phyloP scores from a whole-genome alignment of 35 echinoderm and acorn worm species.

The Ophiothrix spiculata region DNA sequence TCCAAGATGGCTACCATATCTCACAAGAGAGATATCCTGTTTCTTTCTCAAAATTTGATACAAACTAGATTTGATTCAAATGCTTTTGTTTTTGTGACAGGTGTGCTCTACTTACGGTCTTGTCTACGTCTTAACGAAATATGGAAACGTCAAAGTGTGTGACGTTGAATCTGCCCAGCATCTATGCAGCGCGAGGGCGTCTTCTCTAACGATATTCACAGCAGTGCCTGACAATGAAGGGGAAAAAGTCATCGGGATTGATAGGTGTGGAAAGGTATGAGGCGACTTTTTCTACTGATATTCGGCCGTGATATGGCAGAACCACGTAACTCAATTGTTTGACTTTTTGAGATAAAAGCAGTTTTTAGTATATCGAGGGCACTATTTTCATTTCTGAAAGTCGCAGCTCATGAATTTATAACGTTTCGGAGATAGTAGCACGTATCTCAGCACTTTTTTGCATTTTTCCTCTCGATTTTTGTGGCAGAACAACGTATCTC shows the following conservation, averaged over 20 bases:
- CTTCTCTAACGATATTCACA: conserved; percentile 69
- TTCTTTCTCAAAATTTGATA: neutral
- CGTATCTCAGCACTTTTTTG: too few relatives aligned
- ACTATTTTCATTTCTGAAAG: too few relatives aligned
- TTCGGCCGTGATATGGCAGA: too few relatives aligned
- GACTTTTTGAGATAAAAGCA: too few relatives aligned
- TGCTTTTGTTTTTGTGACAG: too few relatives aligned
- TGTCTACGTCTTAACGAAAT: conserved; percentile 86
- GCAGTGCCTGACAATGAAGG: conserved; percentile 57
- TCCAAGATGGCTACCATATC: neutral
- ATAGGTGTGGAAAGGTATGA: conserved; percentile 79
- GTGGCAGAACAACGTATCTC: too few relatives aligned
- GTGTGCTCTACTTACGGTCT: conserved; percentile 74
- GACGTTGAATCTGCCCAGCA: conserved; percentile 76
- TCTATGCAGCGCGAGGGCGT: conserved; percentile 62
- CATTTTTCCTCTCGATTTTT: too few relatives aligned
- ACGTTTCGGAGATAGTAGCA: too few relatives aligned
- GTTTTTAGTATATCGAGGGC: too few relatives aligned
- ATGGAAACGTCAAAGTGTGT: conserved; percentile 74
- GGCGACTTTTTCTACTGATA: too few relatives aligned
- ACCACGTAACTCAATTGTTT: too few relatives aligned
- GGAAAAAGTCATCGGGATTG: conserved; percentile 61
- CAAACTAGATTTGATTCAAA: neutral
- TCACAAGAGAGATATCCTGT: neutral
- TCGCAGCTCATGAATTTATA: too few relatives aligned